Evolutionary conservation across 2,797 vertebrate species (phyloP).

Genomic region (Ptychobarbus kaznakovi): DNA sequence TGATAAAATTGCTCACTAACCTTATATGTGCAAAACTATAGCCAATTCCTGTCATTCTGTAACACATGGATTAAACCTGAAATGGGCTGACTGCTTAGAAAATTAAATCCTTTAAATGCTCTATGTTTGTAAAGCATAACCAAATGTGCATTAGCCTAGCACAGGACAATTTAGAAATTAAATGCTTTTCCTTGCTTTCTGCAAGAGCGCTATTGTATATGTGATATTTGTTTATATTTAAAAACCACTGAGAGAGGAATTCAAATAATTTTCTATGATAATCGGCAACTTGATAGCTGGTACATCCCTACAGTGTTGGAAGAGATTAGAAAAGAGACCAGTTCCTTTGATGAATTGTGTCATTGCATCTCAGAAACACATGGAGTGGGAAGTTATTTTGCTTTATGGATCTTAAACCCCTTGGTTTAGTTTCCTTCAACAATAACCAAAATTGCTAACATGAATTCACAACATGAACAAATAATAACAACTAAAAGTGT

Average conservation of each 20-base stretch:
- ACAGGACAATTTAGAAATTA: background rate
- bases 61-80: background rate
- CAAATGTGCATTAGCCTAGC: background rate
- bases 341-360: background rate
- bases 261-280: background rate
- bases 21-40: background rate
- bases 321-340: background rate
- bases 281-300: background rate
- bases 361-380: background rate
- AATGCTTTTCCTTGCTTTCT: background rate
- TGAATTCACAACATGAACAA: constrained; percentile 45
- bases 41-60: background rate
- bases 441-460: constrained; percentile 29
- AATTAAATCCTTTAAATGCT: background rate
- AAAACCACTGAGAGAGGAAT: background rate
- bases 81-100: background rate
- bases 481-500: background rate
- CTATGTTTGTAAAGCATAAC: background rate
- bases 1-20: background rate
- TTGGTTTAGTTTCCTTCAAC: background rate
- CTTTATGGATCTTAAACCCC: background rate
- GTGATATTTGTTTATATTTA: background rate
- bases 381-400: background rate
- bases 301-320: background rate
- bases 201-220: background rate